Evolutionary conservation across 2,888 invertebrate species (phyloP).

Genomic region (Pyrochroa serraticornis): DNA sequence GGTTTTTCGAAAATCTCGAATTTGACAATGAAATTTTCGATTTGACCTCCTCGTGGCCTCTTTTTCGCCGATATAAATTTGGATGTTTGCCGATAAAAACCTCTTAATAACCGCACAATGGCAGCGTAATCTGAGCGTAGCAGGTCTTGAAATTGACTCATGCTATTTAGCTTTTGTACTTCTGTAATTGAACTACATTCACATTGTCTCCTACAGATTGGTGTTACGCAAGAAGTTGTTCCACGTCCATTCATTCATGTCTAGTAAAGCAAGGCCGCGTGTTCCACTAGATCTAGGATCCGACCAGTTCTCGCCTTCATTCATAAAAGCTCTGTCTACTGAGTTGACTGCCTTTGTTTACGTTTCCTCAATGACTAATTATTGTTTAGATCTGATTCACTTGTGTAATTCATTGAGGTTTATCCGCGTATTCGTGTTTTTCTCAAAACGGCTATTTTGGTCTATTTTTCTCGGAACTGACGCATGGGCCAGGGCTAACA

Average conservation of each 20-base stretch:
- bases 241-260: constrained; percentile 31
- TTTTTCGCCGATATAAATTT: too few species aligned
- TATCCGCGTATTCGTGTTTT: neutral
- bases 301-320: constrained; percentile 32
- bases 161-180: too few species aligned
- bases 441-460: neutral
- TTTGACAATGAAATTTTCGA: too few species aligned
- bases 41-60: too few species aligned
- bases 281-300: constrained; percentile 32
- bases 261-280: constrained; percentile 44
- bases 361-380: constrained; percentile 12
- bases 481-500: too few species aligned
- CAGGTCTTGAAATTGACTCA: too few species aligned
- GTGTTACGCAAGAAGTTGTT: constrained; percentile 21
- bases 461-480: too few species aligned
- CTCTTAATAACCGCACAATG: too few species aligned
- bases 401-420: constrained; percentile 9
- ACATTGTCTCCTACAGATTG: neutral
- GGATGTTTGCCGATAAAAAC: too few species aligned
- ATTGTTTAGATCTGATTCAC: neutral
- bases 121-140: too few species aligned
- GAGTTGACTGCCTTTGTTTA: constrained; percentile 14
- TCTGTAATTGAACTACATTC: too few species aligned
- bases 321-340: constrained; percentile 32
- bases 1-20: too few species aligned